These are phyloP conservation scores for Rhagonycha lutea DNA, from an alignment of 2,888 invertebrate genomes.

Conservation along the genomic window DNA sequence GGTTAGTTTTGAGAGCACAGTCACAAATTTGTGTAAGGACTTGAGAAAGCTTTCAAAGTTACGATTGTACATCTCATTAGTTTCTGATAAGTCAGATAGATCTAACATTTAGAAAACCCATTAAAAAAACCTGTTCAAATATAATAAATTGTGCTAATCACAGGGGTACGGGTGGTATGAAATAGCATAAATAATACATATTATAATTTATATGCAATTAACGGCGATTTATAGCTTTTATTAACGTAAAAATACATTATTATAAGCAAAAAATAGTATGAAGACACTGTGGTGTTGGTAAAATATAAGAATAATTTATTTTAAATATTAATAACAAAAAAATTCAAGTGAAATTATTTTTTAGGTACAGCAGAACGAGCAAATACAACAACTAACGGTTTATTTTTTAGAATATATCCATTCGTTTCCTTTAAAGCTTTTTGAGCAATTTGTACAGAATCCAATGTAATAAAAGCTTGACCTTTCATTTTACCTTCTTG, in stretches of 20 bases:
- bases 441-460: constrained; percentile 69
- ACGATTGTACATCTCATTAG: no score
- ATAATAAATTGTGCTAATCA: no score
- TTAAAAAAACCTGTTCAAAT: no score
- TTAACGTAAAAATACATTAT: background rate
- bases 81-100: no score
- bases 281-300: background rate
- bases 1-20: no score
- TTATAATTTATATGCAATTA: no score
- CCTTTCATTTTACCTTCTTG: constrained; percentile 96
- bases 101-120: no score
- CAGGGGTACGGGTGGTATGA: no score
- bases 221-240: background rate
- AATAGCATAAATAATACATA: no score
- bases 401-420: constrained; percentile 83
- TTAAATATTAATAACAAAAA: background rate
- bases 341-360: constrained; percentile 17
- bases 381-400: constrained; percentile 90
- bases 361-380: constrained; percentile 58
- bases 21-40: no score
- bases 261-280: background rate
- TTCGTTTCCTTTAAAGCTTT: constrained; percentile 83
- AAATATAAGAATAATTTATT: background rate
- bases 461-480: constrained; percentile 89
- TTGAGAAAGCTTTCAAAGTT: no score